phyloP scores from a whole-genome alignment of 2,797 vertebrate species.

The Typhlichthys eigenmanni region DNA sequence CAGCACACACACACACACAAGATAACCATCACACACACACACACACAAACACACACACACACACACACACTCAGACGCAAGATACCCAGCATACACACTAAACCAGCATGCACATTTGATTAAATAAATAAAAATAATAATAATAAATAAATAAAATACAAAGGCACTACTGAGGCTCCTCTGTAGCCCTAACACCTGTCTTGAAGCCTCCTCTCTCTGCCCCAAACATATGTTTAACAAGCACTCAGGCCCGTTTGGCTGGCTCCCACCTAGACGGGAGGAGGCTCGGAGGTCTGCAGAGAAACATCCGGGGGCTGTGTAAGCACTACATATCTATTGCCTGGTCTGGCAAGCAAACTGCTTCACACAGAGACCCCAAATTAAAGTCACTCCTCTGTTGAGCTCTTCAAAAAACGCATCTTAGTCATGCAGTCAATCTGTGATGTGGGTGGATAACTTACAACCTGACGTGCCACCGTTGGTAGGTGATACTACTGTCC shows the following conservation, averaged over 20 bases:
- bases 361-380: background rate
- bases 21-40: no score
- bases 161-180: slow-evolving; percentile 24
- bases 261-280: slow-evolving; percentile 15
- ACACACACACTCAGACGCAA: background rate
- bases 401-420: background rate
- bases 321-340: background rate
- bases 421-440: background rate
- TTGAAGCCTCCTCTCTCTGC: slow-evolving; percentile 24
- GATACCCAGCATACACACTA: slow-evolving; percentile 7
- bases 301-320: slow-evolving; percentile 11
- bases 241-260: slow-evolving; percentile 32
- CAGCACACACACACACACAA: slow-evolving; percentile 8
- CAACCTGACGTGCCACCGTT: no score
- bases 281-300: slow-evolving; percentile 4
- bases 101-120: slow-evolving; percentile 18
- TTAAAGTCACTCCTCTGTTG: background rate
- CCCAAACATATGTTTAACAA: slow-evolving; percentile 50
- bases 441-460: no score
- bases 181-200: slow-evolving; percentile 15
- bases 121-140: no score
- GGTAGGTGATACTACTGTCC: no score
- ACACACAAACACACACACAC: slow-evolving; percentile 4
- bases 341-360: slow-evolving; percentile 7
- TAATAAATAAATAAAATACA: background rate